Evolutionary conservation across 2,797 vertebrate genomes (phyloP), one percentile per base, ranked within the genome.

Genomic region (Discoglossus pictus): DNA sequence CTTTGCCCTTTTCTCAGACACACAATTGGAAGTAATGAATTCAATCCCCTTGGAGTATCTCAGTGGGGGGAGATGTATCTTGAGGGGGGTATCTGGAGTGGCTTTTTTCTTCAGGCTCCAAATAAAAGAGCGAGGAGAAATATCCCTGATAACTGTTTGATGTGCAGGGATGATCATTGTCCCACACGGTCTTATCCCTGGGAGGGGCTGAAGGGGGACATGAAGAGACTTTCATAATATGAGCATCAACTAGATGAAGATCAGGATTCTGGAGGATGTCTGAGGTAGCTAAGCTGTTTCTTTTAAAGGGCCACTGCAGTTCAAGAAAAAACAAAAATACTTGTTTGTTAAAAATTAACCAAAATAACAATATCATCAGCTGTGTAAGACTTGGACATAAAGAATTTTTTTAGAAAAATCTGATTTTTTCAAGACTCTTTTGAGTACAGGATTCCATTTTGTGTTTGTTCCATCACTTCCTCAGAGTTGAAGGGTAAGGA

Each of bases 1-100:
- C 92, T 94, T 96, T 97, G 94, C 96, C 96, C 96, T 97, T 98
- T 98, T 98, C 89, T 90, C 93, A 87, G 91, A 87, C 91, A 89
- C 88, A 94, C 93, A 94, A 95, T 96, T 93, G 91, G 91, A 93
- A 90, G 96, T 96, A 97, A 98, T 98, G 88, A 95, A 98, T 98
- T 95, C 93, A 94, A 96, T 95, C 94, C 94, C 91, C 93, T 97
- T 93, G 96, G 92, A 92, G 94, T 91, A 89, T 93, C 90, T 94
- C 92, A 88, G 91, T n/a, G 89, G 83, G 88, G 87, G 87, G 87
- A 80, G 90, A 40, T 46, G 39, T 15, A 91, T 88, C n/a, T n/a
- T n/a, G 27, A 8, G 27, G 4, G 27, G 27, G 27, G 8, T 31
- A 31, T 31, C 18, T 44, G 35, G 48, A 89, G 87, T 88, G 89